A percentile compares a stretch with the other conserved stretches of the same genome.
Evolutionary conservation across 2,888 invertebrate genomes (phyloP).

Genomic region (Oithona nana): DNA sequence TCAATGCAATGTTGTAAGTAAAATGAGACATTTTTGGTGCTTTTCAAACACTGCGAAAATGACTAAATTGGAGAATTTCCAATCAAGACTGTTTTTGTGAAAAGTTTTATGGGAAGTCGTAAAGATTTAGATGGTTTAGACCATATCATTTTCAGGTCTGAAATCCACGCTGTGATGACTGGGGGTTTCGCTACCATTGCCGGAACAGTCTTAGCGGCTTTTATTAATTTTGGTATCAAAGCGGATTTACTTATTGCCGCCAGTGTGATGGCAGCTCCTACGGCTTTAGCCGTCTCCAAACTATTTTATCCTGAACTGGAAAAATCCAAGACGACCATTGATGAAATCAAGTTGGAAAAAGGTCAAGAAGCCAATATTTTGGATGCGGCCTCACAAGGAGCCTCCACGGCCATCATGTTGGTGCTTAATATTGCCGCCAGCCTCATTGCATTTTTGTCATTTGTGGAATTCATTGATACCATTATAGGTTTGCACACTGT

Average conservation of each 20-base stretch:
- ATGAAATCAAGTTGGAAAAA: slow-evolving; percentile 48
- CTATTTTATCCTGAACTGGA: slow-evolving; percentile 49
- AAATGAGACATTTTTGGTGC: too few relatives aligned
- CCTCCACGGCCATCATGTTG: slow-evolving; percentile 51
- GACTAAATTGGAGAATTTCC: too few relatives aligned
- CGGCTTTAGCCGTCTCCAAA: slow-evolving; percentile 72
- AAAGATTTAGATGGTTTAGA: too few relatives aligned
- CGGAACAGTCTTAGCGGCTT: slow-evolving; percentile 75
- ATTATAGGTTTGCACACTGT: too few relatives aligned
- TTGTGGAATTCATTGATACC: slow-evolving; percentile 64
- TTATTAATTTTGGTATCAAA: slow-evolving; percentile 69
- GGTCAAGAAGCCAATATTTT: slow-evolving; percentile 52
- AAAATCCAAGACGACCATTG: slow-evolving; percentile 32
- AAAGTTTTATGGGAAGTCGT: too few relatives aligned
- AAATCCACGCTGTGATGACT: slow-evolving; percentile 78
- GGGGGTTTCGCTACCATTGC: slow-evolving; percentile 90
- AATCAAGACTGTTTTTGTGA: too few relatives aligned
- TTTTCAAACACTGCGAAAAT: too few relatives aligned
- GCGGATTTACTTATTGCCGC: slow-evolving; percentile 76
- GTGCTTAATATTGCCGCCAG: slow-evolving; percentile 75
- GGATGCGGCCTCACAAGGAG: slow-evolving; percentile 80
- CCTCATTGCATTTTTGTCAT: slow-evolving; percentile 72
- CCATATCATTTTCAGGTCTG: too few relatives aligned
- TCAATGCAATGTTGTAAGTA: too few relatives aligned
- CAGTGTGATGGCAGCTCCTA: slow-evolving; percentile 89